Evolutionary conservation across 2,113 vertebrate genomes (phyloP).

Genomic region (Salvelinus namaycush): DNA sequence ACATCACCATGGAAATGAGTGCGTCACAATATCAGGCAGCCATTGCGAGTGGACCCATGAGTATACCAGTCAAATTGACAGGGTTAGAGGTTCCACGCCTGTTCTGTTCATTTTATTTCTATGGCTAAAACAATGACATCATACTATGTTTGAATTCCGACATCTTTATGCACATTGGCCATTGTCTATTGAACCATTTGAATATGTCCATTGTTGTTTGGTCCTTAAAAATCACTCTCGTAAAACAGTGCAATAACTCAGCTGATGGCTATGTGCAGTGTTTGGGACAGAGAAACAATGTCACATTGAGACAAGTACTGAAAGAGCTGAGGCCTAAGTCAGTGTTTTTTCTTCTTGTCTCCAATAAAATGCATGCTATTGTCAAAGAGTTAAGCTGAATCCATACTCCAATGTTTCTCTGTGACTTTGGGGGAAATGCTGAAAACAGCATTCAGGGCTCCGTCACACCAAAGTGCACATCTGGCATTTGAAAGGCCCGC

Average conservation of each 20-base stretch:
- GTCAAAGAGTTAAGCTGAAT: constrained; percentile 24
- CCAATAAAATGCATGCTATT: constrained; percentile 15
- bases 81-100: too few species aligned
- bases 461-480: constrained; percentile 45
- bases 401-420: constrained; percentile 28
- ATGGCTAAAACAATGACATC: too few species aligned
- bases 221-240: background rate
- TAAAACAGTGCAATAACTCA: constrained; percentile 10
- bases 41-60: too few species aligned
- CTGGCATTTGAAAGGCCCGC: constrained; percentile 67
- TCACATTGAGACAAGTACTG: constrained; percentile 10
- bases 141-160: too few species aligned
- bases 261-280: background rate
- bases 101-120: too few species aligned
- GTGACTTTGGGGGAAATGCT: constrained; percentile 3
- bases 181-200: constrained; percentile 9
- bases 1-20: too few species aligned
- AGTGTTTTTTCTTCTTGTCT: background rate
- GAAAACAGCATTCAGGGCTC: constrained; percentile 28
- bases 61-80: too few species aligned
- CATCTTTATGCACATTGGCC: background rate
- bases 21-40: too few species aligned
- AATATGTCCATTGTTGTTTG: constrained; percentile 1
- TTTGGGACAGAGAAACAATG: constrained; percentile 18
- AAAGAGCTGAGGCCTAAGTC: background rate